Conservation (phyloP, 37 sponge, comb jelly and placozoan genomes). For the Eunapius fragilis region DNA sequence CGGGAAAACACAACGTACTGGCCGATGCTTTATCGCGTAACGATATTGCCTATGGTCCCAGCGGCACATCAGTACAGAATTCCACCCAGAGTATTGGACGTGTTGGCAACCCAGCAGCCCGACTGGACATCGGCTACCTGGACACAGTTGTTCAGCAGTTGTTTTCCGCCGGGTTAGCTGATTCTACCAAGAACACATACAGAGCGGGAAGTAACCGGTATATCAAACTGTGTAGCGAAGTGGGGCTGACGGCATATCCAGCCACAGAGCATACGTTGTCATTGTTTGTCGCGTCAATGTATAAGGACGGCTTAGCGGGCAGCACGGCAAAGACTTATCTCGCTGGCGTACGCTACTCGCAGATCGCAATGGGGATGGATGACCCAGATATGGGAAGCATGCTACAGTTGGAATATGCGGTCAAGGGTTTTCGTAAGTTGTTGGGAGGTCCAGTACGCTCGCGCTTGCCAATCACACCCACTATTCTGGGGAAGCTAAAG, state of each 20-base stretch:
- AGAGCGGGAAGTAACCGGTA: constrained; percentile 8
- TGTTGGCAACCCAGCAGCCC: constrained; percentile 5
- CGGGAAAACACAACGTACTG: too few species aligned
- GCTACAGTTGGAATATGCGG: constrained; percentile 1
- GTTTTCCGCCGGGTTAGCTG: constrained; percentile 17
- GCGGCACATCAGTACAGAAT: background rate
- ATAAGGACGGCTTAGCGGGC: background rate
- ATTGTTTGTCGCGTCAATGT: constrained; percentile 14
- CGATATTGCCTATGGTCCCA: background rate
- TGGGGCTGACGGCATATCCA: background rate
- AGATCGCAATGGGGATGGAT: background rate
- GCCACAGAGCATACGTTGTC: constrained; percentile 16
- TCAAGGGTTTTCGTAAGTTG: constrained; percentile 7
- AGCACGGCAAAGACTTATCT: constrained; percentile 16
- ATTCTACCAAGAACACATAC: constrained; percentile 27
- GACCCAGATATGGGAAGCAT: background rate
- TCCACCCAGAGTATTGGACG: background rate
- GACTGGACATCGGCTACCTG: constrained; percentile 47
- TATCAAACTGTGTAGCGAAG: constrained; percentile 11
- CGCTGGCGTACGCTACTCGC: constrained; percentile 16
- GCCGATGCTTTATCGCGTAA: constrained; percentile 61
- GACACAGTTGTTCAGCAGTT: constrained; percentile 20
- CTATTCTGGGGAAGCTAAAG: too few species aligned
- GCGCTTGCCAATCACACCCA: too few species aligned
- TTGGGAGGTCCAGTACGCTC: background rate